Evolutionary conservation across 2,888 invertebrate genomes (phyloP).

Genomic region (Pseudococcus jackbeardsleyi): DNA sequence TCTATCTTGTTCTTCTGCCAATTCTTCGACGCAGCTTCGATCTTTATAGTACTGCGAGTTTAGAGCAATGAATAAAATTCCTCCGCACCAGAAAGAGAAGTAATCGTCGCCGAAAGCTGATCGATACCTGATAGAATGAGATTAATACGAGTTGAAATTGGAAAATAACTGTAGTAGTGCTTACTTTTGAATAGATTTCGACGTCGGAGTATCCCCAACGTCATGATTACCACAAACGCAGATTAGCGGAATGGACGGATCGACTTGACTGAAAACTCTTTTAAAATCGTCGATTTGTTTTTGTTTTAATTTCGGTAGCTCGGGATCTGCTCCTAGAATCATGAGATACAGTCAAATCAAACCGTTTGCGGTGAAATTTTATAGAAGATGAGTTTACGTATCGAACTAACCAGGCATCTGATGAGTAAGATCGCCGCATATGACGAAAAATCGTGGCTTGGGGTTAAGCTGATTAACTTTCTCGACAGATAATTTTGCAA

Average conservation of each 20-base stretch:
- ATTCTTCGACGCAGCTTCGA: conserved; percentile 67
- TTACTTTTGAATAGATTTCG: conserved; percentile 69
- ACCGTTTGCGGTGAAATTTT: too few relatives aligned
- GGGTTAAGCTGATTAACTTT: conserved; percentile 71
- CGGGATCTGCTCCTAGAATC: neutral
- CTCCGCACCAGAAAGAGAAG: conserved; percentile 72
- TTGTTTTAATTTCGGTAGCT: conserved; percentile 67
- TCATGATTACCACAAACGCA: conserved; percentile 74
- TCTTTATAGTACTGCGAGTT: conserved; percentile 71
- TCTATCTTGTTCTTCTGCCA: conserved; percentile 70
- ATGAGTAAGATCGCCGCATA: conserved; percentile 73
- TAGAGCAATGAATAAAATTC: conserved; percentile 71
- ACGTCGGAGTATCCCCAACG: conserved; percentile 71
- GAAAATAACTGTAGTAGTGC: neutral
- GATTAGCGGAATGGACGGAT: conserved; percentile 71
- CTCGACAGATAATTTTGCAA: conserved; percentile 69
- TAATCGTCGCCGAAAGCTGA: conserved; percentile 72
- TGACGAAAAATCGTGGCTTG: conserved; percentile 71
- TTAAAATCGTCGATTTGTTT: conserved; percentile 71
- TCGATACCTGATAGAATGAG: conserved; percentile 67
- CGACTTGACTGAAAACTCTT: conserved; percentile 69
- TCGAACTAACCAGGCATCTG: conserved; percentile 70
- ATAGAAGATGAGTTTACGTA: neutral
- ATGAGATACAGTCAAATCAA: neutral
- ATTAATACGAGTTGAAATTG: neutral